Percentiles rank a stretch among this genome's conserved stretches.
These are phyloP conservation scores for Ctenomys sociabilis DNA, from an alignment of 2,113 vertebrate genomes.

Conservation along the genomic window DNA sequence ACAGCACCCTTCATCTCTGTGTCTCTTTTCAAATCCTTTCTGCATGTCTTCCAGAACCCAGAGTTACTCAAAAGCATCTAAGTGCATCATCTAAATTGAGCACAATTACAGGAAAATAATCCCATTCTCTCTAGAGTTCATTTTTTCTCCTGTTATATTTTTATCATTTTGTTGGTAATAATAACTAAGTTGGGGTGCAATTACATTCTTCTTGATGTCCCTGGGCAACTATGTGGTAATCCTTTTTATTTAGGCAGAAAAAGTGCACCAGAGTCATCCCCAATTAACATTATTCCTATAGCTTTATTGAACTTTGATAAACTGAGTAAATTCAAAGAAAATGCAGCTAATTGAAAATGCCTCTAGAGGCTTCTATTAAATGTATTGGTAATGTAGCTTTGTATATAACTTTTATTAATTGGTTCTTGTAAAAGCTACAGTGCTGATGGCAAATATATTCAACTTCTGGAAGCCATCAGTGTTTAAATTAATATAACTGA, in stretches of 20 bases:
- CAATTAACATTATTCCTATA: conserved; percentile 47
- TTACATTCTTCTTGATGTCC: neutral
- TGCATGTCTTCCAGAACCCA: neutral
- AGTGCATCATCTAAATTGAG: neutral
- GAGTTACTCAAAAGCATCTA: conserved; percentile 9
- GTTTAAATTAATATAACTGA: conserved; percentile 47
- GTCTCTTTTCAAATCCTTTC: neutral
- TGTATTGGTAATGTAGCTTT: conserved; percentile 56
- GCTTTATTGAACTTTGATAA: conserved; percentile 51
- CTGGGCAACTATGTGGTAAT: conserved; percentile 18
- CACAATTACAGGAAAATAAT: neutral
- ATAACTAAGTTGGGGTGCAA: neutral
- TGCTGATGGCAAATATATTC: conserved; percentile 53
- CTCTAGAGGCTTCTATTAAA: conserved; percentile 40
- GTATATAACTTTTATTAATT: conserved; percentile 46
- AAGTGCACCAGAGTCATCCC: neutral
- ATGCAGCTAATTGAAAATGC: conserved; percentile 46
- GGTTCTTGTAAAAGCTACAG: conserved; percentile 61
- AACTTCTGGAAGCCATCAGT: conserved; percentile 47
- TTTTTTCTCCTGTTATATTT: neutral
- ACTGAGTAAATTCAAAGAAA: conserved; percentile 54
- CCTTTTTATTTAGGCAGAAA: neutral
- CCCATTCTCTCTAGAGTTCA: neutral
- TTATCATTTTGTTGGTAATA: neutral
- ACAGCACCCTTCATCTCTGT: neutral